Percentiles rank a stretch among this genome's conserved stretches.
These are phyloP conservation scores for Apodemus sylvaticus DNA, from an alignment of 2,113 vertebrate genomes.

Conservation along the genomic window DNA sequence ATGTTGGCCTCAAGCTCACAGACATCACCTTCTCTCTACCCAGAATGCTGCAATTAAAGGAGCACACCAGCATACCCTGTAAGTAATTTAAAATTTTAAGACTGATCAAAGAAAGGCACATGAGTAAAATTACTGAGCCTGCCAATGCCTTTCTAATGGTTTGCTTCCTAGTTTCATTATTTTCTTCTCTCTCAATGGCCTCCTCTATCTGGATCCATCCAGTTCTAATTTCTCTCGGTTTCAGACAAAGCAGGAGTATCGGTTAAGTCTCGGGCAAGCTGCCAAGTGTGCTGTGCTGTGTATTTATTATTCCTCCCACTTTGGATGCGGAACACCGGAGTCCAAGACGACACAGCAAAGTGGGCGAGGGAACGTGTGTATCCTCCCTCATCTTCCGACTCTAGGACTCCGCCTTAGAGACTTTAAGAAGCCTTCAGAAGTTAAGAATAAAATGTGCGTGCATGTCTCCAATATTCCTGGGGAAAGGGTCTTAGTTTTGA, in stretches of 20 bases:
- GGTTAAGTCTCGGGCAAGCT: background rate
- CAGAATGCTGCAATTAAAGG: background rate
- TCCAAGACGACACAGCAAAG: background rate
- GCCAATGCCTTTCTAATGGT: background rate
- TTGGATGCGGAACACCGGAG: background rate
- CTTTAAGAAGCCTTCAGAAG: background rate
- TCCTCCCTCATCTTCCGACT: background rate
- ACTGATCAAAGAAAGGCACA: slow-evolving; percentile 23
- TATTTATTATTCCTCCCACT: background rate
- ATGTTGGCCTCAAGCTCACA: background rate
- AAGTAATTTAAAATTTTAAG: background rate
- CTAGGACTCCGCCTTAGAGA: background rate
- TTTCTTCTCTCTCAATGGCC: background rate
- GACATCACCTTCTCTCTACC: background rate
- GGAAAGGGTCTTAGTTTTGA: background rate
- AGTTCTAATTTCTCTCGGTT: background rate
- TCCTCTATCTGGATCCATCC: background rate
- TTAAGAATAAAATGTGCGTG: background rate
- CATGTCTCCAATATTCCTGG: background rate
- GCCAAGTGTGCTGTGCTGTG: background rate
- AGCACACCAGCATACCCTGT: background rate
- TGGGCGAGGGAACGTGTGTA: background rate
- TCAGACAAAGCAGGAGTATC: background rate
- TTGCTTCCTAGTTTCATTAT: background rate
- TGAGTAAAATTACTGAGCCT: background rate